phyloP scores from a whole-genome alignment of 2,888 invertebrate species.

The Drosophila histrio region DNA sequence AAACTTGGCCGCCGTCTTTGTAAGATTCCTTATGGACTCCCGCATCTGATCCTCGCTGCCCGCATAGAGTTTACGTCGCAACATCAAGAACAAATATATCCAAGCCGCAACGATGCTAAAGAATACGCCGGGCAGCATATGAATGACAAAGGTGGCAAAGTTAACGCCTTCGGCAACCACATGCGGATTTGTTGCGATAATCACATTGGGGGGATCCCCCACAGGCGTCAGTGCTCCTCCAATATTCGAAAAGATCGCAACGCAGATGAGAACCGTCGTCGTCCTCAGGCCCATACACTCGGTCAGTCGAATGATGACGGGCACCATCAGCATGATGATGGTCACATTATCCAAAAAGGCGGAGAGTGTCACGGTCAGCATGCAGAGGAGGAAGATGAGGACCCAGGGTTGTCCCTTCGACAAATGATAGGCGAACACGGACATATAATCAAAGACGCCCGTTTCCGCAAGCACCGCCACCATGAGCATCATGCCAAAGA shows the following conservation, averaged over 20 bases:
- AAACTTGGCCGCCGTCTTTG: slow-evolving; percentile 88
- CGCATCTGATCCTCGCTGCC: slow-evolving; percentile 87
- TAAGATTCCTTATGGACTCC: slow-evolving; percentile 93
- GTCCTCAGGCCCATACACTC: slow-evolving; percentile 95
- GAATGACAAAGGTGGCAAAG: slow-evolving; percentile 91
- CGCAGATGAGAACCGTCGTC: slow-evolving; percentile 91
- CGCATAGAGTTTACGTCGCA: slow-evolving; percentile 87
- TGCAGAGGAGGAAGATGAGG: slow-evolving; percentile 88
- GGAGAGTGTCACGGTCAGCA: slow-evolving; percentile 88
- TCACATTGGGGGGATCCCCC: slow-evolving; percentile 91
- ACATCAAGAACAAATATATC: slow-evolving; percentile 88
- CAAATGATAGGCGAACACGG: slow-evolving; percentile 88
- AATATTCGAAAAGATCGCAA: slow-evolving; percentile 94
- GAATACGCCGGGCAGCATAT: slow-evolving; percentile 89
- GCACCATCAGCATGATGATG: slow-evolving; percentile 90
- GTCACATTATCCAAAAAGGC: slow-evolving; percentile 92
- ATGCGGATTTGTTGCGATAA: slow-evolving; percentile 78
- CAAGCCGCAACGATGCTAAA: slow-evolving; percentile 85
- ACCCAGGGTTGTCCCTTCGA: slow-evolving; percentile 90
- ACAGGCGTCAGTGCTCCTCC: slow-evolving; percentile 95
- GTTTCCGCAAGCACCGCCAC: slow-evolving; percentile 91
- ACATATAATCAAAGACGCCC: slow-evolving; percentile 90
- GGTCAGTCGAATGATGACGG: slow-evolving; percentile 91
- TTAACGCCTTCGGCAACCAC: slow-evolving; percentile 86
- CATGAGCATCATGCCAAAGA: slow-evolving; percentile 92